Percentiles rank a stretch among this genome's conserved stretches.
These are phyloP conservation scores for Elephantulus edwardii DNA, from an alignment of 2,113 vertebrate species.

Conservation along the genomic window DNA sequence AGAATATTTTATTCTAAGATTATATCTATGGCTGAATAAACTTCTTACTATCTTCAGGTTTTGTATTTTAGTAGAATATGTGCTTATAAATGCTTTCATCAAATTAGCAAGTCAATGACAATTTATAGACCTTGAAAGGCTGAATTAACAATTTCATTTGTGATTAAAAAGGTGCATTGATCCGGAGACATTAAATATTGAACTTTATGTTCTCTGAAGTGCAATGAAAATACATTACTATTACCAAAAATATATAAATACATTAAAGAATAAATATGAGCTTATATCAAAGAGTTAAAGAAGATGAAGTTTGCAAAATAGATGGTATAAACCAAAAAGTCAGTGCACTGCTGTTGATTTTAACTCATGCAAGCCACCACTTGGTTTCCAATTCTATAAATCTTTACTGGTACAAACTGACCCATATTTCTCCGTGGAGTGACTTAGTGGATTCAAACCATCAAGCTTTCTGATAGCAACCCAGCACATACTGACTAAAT, in stretches of 20 bases:
- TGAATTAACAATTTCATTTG: slow-evolving; percentile 16
- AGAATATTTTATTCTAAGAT: slow-evolving; percentile 31
- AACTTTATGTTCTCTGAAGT: not conserved
- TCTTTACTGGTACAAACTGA: no score
- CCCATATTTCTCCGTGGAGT: no score
- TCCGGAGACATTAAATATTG: not conserved
- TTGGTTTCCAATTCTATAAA: no score
- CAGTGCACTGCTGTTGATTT: no score
- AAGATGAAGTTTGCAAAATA: no score
- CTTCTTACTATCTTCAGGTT: not conserved
- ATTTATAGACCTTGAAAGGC: slow-evolving; percentile 14
- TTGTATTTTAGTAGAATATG: slow-evolving; percentile 19
- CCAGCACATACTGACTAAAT: no score
- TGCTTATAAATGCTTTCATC: slow-evolving; percentile 34
- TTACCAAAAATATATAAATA: not conserved
- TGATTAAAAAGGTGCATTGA: not conserved
- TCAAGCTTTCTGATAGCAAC: no score
- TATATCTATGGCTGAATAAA: not conserved
- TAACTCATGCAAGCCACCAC: no score
- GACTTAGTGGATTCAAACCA: no score
- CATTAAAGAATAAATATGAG: not conserved
- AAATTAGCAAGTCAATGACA: slow-evolving; percentile 39
- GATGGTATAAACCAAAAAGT: no score
- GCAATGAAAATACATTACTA: not conserved
- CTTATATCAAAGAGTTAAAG: not conserved